phyloP scores from a whole-genome alignment of 1,140 invertebrate species.

The Pissodes strobi region DNA sequence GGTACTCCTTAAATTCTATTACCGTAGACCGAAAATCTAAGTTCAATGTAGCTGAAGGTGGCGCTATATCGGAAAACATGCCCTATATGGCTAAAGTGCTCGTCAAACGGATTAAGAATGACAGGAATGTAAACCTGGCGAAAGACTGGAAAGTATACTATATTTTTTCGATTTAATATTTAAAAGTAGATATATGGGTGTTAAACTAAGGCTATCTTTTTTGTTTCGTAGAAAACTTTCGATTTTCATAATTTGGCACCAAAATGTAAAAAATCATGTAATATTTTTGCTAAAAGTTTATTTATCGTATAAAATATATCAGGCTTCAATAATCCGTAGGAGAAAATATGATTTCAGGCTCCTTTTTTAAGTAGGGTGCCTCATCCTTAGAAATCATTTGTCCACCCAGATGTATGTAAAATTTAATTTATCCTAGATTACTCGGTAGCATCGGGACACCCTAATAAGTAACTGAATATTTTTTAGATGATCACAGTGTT shows the following conservation, averaged over 20 bases:
- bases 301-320: too few relatives aligned
- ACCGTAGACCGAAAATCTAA: constrained; percentile 56
- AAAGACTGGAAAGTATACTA: constrained; percentile 71
- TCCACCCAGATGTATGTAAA: neutral
- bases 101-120: constrained; percentile 63
- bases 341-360: too few relatives aligned
- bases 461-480: neutral
- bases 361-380: too few relatives aligned
- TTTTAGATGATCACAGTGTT: constrained; percentile 45
- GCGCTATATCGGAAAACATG: constrained; percentile 64
- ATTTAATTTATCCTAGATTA: neutral
- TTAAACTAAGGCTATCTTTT: too few relatives aligned
- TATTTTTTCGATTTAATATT: too few relatives aligned
- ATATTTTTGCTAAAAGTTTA: too few relatives aligned
- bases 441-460: neutral
- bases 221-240: too few relatives aligned
- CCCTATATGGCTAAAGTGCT: constrained; percentile 66
- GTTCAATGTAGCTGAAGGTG: constrained; percentile 68
- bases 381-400: neutral
- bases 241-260: too few relatives aligned
- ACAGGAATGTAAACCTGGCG: constrained; percentile 63
- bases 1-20: constrained; percentile 62
- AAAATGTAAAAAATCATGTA: too few relatives aligned
- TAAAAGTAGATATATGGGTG: too few relatives aligned
- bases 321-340: too few relatives aligned